Evolutionary conservation across 2,797 vertebrate genomes (phyloP).

Genomic region (Malacoraja senta): DNA sequence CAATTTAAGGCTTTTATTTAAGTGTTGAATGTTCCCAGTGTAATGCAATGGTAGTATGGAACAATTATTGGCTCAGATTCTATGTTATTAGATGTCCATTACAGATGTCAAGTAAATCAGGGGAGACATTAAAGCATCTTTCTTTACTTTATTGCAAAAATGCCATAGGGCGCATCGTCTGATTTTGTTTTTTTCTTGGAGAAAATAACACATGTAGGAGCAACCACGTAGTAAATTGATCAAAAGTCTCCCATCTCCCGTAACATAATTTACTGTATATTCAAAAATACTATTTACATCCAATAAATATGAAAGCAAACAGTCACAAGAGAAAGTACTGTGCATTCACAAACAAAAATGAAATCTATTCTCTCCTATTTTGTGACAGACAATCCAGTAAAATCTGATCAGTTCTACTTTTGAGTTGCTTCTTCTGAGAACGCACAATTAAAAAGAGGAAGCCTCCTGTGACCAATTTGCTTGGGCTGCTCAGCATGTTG

Average conservation of each 20-base stretch:
- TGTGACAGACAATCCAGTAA: not conserved
- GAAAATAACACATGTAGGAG: not conserved
- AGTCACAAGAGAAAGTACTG: not conserved
- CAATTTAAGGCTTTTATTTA: not conserved
- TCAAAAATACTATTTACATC: not conserved
- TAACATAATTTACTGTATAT: not conserved
- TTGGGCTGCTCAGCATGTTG: not conserved
- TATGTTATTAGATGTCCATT: too few species aligned
- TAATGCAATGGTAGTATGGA: too few species aligned
- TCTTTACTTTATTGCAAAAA: not conserved
- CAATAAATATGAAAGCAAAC: not conserved
- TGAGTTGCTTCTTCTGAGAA: not conserved
- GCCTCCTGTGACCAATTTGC: not conserved
- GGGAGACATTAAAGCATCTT: not conserved
- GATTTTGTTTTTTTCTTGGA: not conserved
- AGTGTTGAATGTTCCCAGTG: too few species aligned
- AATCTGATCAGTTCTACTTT: not conserved
- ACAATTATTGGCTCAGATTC: not conserved
- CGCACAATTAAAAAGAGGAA: not conserved
- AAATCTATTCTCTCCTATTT: not conserved
- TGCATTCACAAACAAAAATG: not conserved
- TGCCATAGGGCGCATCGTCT: not conserved
- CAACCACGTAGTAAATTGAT: not conserved
- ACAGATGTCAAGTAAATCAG: not conserved
- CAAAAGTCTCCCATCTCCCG: not conserved